These are phyloP conservation scores for Aphodius sticticus DNA, from an alignment of 2,888 invertebrate species.

Conservation along the genomic window DNA sequence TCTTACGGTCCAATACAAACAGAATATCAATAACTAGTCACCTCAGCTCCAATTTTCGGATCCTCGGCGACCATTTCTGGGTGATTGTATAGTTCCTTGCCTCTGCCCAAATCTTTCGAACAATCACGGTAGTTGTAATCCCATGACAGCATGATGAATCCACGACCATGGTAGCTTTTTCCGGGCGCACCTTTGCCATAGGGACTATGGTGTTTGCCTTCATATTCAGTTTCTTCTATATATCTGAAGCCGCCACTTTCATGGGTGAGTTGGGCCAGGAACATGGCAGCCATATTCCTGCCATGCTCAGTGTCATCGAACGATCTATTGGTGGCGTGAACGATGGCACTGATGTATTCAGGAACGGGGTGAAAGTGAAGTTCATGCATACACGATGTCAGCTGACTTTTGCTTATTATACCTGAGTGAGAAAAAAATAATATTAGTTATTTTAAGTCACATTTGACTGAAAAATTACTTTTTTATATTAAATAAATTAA, in stretches of 20 bases:
- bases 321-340: background rate
- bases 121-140: constrained; percentile 5
- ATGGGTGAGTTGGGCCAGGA: constrained; percentile 10
- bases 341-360: constrained; percentile 8
- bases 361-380: background rate
- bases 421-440: background rate
- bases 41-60: background rate
- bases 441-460: background rate
- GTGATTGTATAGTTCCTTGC: constrained; percentile 5
- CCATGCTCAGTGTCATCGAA: background rate
- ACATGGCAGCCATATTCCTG: constrained; percentile 11
- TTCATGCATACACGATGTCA: background rate
- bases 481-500: no score
- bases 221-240: constrained; percentile 10
- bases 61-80: constrained; percentile 6
- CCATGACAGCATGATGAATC: constrained; percentile 8
- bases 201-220: background rate
- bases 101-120: background rate
- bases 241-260: constrained; percentile 11
- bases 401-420: background rate
- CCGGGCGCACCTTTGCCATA: constrained; percentile 11
- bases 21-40: no score
- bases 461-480: background rate
- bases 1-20: no score
- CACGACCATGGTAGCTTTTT: constrained; percentile 16